phyloP scores from a whole-genome alignment of 2,113 vertebrate species.

The Paedocypris sp. region DNA sequence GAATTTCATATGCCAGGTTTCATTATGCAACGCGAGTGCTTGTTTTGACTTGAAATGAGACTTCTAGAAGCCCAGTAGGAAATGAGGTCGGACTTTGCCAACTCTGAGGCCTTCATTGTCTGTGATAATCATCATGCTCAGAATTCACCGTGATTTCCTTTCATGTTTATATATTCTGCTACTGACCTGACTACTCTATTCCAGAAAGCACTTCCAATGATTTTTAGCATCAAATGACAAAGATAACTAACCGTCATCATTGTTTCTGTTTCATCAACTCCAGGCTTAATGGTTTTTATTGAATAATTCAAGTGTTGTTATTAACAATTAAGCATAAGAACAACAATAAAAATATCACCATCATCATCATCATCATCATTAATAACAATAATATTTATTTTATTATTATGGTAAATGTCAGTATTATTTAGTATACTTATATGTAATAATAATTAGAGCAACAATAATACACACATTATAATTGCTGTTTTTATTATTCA shows the following conservation, averaged over 20 bases:
- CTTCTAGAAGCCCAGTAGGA: slow-evolving; percentile 18
- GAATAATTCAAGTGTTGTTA: too few species aligned
- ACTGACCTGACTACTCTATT: slow-evolving; percentile 33
- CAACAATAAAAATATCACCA: too few species aligned
- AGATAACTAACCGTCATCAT: slow-evolving; percentile 26
- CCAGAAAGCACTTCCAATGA: neutral
- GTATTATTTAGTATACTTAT: too few species aligned
- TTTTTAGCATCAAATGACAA: slow-evolving; percentile 21
- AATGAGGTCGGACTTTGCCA: slow-evolving; percentile 22
- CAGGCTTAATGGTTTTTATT: slow-evolving; percentile 24
- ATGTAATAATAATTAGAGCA: too few species aligned
- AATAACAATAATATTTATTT: too few species aligned
- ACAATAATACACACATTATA: too few species aligned
- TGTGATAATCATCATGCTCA: slow-evolving; percentile 31
- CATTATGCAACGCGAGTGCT: slow-evolving; percentile 28
- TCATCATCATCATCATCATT: too few species aligned
- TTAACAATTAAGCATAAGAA: too few species aligned
- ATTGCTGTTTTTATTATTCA: too few species aligned
- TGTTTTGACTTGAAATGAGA: slow-evolving; percentile 13
- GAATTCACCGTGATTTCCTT: slow-evolving; percentile 23
- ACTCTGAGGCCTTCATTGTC: slow-evolving; percentile 2
- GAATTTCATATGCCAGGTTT: slow-evolving; percentile 14
- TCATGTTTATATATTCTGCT: slow-evolving; percentile 23
- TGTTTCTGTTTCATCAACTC: slow-evolving; percentile 32
- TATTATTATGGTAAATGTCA: too few species aligned